Percentiles rank a stretch among this genome's conserved stretches.
Evolutionary conservation across 1,140 invertebrate species (phyloP).

Genomic region (Apis laboriosa): DNA sequence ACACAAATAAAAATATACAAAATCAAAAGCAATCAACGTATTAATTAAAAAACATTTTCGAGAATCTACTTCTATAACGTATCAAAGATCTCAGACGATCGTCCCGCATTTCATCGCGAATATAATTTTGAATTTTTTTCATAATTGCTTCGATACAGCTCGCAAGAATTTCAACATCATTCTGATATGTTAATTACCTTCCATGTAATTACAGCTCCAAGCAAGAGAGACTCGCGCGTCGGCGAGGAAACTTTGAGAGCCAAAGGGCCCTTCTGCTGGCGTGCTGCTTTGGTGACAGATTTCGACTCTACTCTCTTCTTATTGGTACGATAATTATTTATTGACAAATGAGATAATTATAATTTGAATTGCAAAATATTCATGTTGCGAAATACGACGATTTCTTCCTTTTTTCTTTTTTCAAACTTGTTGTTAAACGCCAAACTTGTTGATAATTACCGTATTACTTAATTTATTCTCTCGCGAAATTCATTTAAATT

Average conservation of each 20-base stretch:
- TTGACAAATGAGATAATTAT: neutral
- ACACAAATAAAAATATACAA: no score
- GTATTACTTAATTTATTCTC: no score
- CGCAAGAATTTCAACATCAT: neutral
- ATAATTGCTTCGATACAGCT: neutral
- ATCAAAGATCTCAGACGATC: no score
- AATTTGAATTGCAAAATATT: slow-evolving; percentile 6
- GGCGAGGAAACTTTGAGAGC: neutral
- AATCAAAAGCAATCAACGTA: no score
- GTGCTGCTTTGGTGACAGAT: neutral
- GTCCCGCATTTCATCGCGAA: no score
- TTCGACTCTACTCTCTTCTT: neutral
- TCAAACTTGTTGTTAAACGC: no score
- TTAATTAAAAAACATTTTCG: no score
- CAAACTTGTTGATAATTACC: no score
- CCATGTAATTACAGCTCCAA: neutral
- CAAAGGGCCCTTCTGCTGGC: neutral
- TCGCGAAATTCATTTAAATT: no score
- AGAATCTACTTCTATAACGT: no score
- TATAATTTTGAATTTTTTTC: neutral
- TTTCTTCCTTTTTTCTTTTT: neutral
- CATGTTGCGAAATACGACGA: no score
- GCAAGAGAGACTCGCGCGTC: neutral
- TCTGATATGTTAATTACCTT: neutral
- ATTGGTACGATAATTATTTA: neutral